Percentiles rank a stretch among this genome's conserved stretches.
Evolutionary conservation across 2,888 invertebrate genomes (phyloP).

Genomic region (Cerastis leucographa): DNA sequence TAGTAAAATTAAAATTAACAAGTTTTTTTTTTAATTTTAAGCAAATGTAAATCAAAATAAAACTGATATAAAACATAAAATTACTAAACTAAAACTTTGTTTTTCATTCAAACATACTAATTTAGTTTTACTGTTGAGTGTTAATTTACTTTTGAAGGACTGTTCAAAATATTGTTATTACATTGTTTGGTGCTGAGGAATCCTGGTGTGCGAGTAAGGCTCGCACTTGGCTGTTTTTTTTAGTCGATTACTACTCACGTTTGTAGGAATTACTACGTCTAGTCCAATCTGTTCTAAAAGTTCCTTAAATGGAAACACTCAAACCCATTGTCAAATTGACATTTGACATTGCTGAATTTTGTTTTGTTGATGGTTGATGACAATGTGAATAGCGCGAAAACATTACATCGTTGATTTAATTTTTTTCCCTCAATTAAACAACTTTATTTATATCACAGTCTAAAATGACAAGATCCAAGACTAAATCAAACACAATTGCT

Average conservation of each 20-base stretch:
- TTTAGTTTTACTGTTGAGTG: no score
- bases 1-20: no score
- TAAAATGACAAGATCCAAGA: slow-evolving; percentile 90
- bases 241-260: slow-evolving; percentile 7
- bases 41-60: no score
- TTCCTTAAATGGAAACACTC: neutral
- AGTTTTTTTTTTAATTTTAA: no score
- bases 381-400: slow-evolving; percentile 26
- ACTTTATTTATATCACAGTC: neutral
- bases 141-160: no score
- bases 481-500: slow-evolving; percentile 89
- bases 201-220: no score
- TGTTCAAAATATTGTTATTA: no score
- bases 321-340: neutral
- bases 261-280: neutral
- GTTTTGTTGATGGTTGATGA: no score
- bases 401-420: neutral
- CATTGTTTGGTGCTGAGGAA: no score
- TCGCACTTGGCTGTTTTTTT: neutral
- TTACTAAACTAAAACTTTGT: no score
- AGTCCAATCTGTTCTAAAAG: neutral
- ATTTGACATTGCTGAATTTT: neutral
- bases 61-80: no score
- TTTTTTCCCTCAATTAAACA: neutral
- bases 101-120: no score